A percentile compares a stretch with the other conserved stretches of the same genome.
phyloP scores from a whole-genome alignment of 2,888 invertebrate genomes.

The Drosophila paramelanica region DNA sequence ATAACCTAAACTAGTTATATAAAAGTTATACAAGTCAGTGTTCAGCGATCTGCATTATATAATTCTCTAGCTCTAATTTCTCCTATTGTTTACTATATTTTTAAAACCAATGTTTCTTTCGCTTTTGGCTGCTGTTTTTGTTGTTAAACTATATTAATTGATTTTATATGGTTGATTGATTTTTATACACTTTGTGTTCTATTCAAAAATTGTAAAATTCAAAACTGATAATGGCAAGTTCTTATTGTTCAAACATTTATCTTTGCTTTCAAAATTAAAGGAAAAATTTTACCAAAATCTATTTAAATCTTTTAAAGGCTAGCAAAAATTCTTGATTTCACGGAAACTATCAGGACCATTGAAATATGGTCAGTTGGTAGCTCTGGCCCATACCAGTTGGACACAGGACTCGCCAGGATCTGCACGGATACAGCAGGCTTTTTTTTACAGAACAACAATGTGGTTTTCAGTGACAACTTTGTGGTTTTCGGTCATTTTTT shows the following conservation, averaged over 20 bases:
- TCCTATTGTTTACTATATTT: background rate
- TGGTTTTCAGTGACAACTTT: no score
- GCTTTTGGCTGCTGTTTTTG: slow-evolving; percentile 35
- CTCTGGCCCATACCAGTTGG: no score
- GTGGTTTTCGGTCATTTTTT: no score
- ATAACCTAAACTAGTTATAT: slow-evolving; percentile 2
- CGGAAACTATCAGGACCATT: no score
- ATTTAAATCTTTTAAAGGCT: background rate
- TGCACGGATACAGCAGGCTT: no score
- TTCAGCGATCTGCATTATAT: slow-evolving; percentile 26
- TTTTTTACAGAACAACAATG: no score
- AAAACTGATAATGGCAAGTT: slow-evolving; percentile 16
- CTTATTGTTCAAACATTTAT: slow-evolving; percentile 27
- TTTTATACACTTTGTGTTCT: slow-evolving; percentile 29
- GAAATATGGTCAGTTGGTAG: no score
- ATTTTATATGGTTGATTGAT: slow-evolving; percentile 14
- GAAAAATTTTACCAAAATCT: slow-evolving; percentile 26
- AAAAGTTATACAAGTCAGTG: slow-evolving; percentile 19
- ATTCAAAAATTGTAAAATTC: slow-evolving; percentile 20
- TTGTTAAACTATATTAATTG: slow-evolving; percentile 31
- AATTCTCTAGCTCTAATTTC: slow-evolving; percentile 7
- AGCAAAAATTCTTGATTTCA: no score
- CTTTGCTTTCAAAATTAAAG: slow-evolving; percentile 36
- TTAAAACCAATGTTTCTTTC: slow-evolving; percentile 26
- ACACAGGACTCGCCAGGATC: no score